Evolutionary conservation across 2,888 invertebrate species (phyloP).

Genomic region (Cordylochernes scorpioides): DNA sequence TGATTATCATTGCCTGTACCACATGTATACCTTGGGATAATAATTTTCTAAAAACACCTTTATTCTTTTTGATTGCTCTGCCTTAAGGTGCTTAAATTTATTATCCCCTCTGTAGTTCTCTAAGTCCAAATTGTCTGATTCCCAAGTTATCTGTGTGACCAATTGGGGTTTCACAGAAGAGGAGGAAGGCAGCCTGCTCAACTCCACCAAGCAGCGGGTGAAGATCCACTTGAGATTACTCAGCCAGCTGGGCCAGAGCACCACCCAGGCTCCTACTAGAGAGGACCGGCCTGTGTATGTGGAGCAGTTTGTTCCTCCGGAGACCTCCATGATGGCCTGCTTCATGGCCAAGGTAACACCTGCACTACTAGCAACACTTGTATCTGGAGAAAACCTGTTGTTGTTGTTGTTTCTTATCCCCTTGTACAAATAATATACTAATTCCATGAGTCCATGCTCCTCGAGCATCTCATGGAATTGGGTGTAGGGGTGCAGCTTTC

Average conservation of each 20-base stretch:
- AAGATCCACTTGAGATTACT: conserved; percentile 68
- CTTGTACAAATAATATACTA: too few relatives aligned
- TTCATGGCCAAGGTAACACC: conserved; percentile 50
- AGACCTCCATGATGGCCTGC: conserved; percentile 83
- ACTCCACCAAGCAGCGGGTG: conserved; percentile 43
- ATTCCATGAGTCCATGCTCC: too few relatives aligned
- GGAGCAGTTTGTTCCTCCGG: conserved; percentile 87
- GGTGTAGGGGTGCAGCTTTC: too few relatives aligned
- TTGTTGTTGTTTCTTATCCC: too few relatives aligned
- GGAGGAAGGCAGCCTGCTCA: conserved; percentile 26
- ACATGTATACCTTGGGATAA: not conserved
- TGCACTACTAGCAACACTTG: too few relatives aligned
- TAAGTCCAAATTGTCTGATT: too few relatives aligned
- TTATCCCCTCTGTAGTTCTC: too few relatives aligned
- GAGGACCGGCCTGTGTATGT: conserved; percentile 73
- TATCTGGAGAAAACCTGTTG: too few relatives aligned
- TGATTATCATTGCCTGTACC: too few relatives aligned
- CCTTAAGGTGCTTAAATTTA: not conserved
- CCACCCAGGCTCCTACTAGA: conserved; percentile 35
- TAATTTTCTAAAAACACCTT: not conserved
- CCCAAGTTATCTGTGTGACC: too few relatives aligned
- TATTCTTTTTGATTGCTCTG: not conserved
- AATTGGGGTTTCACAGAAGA: conserved; percentile 22
- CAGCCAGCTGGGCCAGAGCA: conserved; percentile 21
- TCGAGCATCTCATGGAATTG: too few relatives aligned